These are phyloP conservation scores for Aradus depressus DNA, from an alignment of 2,888 invertebrate genomes.

Conservation along the genomic window DNA sequence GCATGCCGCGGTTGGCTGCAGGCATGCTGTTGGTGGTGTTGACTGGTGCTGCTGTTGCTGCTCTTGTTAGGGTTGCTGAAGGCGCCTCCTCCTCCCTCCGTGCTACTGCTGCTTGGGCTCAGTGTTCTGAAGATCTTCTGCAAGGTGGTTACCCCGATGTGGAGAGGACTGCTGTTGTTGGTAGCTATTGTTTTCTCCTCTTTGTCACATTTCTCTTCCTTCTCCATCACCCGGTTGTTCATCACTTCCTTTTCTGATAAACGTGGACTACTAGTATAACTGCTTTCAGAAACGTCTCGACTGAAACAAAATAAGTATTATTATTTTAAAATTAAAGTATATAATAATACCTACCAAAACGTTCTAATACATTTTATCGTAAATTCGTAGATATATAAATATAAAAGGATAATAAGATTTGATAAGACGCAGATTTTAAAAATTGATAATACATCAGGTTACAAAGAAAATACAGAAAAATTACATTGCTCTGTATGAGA, in stretches of 20 bases:
- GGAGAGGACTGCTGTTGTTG: conserved; percentile 23
- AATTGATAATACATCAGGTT: background rate
- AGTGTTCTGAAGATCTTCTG: conserved; percentile 31
- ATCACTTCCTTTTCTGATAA: conserved; percentile 17
- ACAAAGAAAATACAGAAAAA: background rate
- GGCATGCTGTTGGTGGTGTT: conserved; percentile 11
- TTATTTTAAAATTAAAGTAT: conserved; percentile 7
- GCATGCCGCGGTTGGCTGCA: conserved; percentile 29
- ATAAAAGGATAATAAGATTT: background rate
- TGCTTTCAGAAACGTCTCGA: conserved; percentile 29
- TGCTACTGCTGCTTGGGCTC: conserved; percentile 26
- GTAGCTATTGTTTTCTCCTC: conserved; percentile 1
- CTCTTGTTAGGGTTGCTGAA: background rate
- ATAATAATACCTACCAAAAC: conserved; percentile 23
- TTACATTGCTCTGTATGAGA: no score
- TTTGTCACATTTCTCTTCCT: conserved; percentile 6
- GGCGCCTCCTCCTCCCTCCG: conserved; percentile 6
- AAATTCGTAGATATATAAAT: background rate
- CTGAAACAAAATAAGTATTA: background rate
- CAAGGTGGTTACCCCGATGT: conserved; percentile 29
- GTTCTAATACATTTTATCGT: conserved; percentile 1
- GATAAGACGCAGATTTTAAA: background rate
- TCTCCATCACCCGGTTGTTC: background rate
- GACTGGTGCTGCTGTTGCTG: background rate
- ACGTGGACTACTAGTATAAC: conserved; percentile 29